Percentiles rank a stretch among this genome's conserved stretches.
These are phyloP conservation scores for Sebastes kiyomatsui DNA, from an alignment of 2,797 vertebrate genomes.

Conservation along the genomic window DNA sequence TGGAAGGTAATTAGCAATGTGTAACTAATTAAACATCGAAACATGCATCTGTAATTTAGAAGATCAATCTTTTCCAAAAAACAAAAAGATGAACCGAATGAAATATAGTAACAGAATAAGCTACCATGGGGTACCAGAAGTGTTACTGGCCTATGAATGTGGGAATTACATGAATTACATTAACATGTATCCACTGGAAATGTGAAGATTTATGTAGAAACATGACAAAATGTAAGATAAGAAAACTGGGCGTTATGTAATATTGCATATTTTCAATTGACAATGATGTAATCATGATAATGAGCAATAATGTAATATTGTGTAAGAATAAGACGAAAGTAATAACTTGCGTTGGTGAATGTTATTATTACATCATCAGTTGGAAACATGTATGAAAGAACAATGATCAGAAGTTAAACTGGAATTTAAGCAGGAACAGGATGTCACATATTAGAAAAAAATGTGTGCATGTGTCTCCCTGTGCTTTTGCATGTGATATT, in stretches of 20 bases:
- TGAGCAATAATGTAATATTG: not conserved
- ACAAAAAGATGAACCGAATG: not conserved
- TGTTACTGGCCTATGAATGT: not conserved
- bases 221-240: not conserved
- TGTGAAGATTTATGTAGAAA: no score
- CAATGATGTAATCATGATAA: not conserved
- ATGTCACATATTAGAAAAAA: conserved; percentile 23
- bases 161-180: no score
- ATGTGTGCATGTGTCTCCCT: conserved; percentile 22
- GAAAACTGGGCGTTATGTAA: not conserved
- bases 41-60: not conserved
- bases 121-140: no score
- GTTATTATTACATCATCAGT: not conserved
- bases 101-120: not conserved
- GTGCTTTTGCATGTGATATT: conserved; percentile 14
- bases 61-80: not conserved
- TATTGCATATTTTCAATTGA: not conserved
- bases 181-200: not conserved
- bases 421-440: not conserved
- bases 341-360: not conserved
- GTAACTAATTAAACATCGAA: not conserved
- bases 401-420: not conserved
- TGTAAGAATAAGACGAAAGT: not conserved
- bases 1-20: not conserved
- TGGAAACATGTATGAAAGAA: not conserved